Conservation (phyloP, 2,113 vertebrate species). For the Lophochroa leadbeateri region DNA sequence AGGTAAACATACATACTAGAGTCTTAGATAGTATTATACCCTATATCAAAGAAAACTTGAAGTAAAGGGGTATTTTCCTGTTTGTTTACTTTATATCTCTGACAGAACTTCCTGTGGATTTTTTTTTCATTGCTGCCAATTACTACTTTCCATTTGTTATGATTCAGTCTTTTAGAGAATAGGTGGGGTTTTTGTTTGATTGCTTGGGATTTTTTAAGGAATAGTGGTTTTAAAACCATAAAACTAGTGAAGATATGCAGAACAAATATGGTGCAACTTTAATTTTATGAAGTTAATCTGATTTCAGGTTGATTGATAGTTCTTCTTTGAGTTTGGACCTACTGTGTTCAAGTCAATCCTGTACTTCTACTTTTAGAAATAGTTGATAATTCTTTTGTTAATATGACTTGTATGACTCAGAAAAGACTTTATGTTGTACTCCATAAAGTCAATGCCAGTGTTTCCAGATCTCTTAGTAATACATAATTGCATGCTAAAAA, state of each 20-base stretch:
- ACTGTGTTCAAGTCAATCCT: background rate
- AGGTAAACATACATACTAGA: background rate
- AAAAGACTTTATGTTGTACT: background rate
- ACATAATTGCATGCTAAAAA: background rate
- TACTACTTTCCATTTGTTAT: background rate
- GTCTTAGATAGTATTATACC: background rate
- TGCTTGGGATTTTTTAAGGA: background rate
- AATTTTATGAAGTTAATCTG: background rate
- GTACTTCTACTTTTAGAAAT: background rate
- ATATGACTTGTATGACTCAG: background rate
- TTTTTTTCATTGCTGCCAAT: background rate
- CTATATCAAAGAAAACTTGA: background rate
- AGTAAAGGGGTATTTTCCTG: background rate
- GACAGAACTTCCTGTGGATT: background rate
- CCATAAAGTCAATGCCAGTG: background rate
- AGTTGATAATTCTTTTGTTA: background rate
- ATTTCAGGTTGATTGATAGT: background rate
- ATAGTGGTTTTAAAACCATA: background rate
- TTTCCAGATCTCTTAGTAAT: background rate
- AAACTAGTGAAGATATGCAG: background rate
- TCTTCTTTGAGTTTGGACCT: background rate
- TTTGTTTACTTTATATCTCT: background rate
- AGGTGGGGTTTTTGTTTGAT: background rate
- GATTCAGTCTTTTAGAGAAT: background rate
- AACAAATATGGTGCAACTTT: background rate